phyloP scores from a whole-genome alignment of 64 coral and sea anemone genomes.

The Pocillopora verrucosa region DNA sequence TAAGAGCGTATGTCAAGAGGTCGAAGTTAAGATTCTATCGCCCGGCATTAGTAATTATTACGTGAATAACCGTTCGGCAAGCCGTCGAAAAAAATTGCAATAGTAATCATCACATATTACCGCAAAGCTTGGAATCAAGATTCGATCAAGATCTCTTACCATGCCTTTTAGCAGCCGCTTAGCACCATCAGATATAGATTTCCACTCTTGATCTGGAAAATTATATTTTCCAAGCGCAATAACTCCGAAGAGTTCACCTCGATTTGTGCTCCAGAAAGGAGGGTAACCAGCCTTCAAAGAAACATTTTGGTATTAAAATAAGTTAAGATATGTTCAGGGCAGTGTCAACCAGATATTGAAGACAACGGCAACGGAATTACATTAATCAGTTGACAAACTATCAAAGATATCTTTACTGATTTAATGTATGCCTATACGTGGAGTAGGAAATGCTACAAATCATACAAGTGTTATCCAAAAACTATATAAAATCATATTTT shows the following conservation, averaged over 20 bases:
- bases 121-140: too few species aligned
- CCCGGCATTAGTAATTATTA: too few species aligned
- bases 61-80: neutral
- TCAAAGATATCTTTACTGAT: too few species aligned
- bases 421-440: too few species aligned
- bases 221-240: slow-evolving; percentile 58
- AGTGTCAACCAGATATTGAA: neutral
- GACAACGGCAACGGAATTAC: too few species aligned
- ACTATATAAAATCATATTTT: too few species aligned
- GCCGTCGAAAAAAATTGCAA: neutral
- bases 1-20: neutral
- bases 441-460: too few species aligned
- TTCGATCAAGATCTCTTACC: slow-evolving; percentile 18
- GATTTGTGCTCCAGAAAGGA: slow-evolving; percentile 77
- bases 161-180: slow-evolving; percentile 58
- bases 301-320: neutral
- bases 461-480: too few species aligned
- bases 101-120: neutral
- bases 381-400: too few species aligned
- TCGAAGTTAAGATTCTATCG: neutral
- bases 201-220: slow-evolving; percentile 55
- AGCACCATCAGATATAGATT: slow-evolving; percentile 56
- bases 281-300: slow-evolving; percentile 61
- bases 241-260: slow-evolving; percentile 47
- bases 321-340: neutral